phyloP scores from a whole-genome alignment of 1,140 invertebrate genomes.

The Drosophila willistoni region DNA sequence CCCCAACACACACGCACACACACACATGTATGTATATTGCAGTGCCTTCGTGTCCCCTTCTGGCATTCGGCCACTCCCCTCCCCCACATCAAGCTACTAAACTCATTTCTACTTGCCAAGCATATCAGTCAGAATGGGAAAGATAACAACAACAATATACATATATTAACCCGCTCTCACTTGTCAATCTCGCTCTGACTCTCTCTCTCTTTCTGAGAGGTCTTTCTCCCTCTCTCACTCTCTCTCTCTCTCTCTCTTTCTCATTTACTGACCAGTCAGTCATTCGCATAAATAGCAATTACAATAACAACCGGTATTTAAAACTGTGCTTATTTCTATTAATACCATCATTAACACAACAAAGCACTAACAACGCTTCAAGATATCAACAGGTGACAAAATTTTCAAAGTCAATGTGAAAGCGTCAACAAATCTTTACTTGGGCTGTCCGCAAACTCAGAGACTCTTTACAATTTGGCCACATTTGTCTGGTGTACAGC shows the following conservation, averaged over 20 bases:
- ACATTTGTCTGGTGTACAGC: conserved; percentile 29
- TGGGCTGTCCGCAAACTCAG: no score
- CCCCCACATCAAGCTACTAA: conserved; percentile 47
- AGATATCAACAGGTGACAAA: conserved; percentile 18
- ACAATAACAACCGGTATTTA: conserved; percentile 70
- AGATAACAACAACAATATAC: conserved; percentile 32
- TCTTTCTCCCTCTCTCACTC: neutral
- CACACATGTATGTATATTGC: conserved; percentile 45
- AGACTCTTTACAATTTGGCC: neutral
- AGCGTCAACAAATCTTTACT: neutral
- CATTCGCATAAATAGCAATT: conserved; percentile 55
- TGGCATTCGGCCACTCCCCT: neutral
- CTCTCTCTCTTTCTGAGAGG: neutral
- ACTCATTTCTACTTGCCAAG: conserved; percentile 66
- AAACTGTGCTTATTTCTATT: conserved; percentile 48
- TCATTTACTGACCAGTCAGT: conserved; percentile 23
- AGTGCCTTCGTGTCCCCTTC: conserved; percentile 34
- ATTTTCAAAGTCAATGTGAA: conserved; percentile 9
- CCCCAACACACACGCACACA: conserved; percentile 30
- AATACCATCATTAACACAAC: conserved; percentile 47
- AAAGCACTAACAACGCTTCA: conserved; percentile 7
- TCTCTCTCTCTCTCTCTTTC: neutral
- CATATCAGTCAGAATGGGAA: conserved; percentile 18
- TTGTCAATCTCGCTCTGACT: conserved; percentile 16
- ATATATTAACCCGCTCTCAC: conserved; percentile 31